Conservation (phyloP, 2,113 vertebrate species). For the Oenanthe oenanthe region DNA sequence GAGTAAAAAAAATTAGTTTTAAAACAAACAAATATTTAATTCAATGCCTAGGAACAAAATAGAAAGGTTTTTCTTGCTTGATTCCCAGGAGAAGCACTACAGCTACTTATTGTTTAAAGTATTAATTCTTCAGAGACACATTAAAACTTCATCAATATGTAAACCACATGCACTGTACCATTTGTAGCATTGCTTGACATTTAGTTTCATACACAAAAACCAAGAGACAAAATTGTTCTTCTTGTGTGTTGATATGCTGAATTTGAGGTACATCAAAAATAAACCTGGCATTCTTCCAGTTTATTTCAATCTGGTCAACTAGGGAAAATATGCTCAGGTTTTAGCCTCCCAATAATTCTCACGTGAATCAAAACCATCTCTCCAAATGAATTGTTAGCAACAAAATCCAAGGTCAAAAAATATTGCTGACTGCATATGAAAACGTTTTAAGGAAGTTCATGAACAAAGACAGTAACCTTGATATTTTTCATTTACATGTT, state of each 20-base stretch:
- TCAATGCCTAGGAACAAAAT: slow-evolving; percentile 23
- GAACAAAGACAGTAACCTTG: background rate
- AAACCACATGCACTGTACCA: background rate
- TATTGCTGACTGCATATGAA: background rate
- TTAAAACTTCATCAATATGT: background rate
- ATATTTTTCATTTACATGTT: background rate
- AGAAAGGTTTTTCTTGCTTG: slow-evolving; percentile 7
- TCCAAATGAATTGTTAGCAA: background rate
- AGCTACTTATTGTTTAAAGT: slow-evolving; percentile 1
- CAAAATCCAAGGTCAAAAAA: background rate
- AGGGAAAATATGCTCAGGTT: background rate
- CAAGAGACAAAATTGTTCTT: background rate
- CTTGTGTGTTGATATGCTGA: background rate
- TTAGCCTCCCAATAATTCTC: background rate
- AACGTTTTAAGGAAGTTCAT: background rate
- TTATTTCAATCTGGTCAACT: background rate
- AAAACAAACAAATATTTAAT: slow-evolving; percentile 27
- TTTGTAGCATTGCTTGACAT: slow-evolving; percentile 14
- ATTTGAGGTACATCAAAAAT: slow-evolving; percentile 38
- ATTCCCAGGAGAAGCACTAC: slow-evolving; percentile 27
- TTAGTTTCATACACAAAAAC: background rate
- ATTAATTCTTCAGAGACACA: slow-evolving; percentile 30
- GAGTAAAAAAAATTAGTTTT: slow-evolving; percentile 40
- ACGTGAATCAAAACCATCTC: background rate
- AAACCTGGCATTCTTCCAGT: slow-evolving; percentile 19